Base-by-base conservation (phyloP, 2,888 invertebrate species). In the Conistra vaccinii region DNA sequence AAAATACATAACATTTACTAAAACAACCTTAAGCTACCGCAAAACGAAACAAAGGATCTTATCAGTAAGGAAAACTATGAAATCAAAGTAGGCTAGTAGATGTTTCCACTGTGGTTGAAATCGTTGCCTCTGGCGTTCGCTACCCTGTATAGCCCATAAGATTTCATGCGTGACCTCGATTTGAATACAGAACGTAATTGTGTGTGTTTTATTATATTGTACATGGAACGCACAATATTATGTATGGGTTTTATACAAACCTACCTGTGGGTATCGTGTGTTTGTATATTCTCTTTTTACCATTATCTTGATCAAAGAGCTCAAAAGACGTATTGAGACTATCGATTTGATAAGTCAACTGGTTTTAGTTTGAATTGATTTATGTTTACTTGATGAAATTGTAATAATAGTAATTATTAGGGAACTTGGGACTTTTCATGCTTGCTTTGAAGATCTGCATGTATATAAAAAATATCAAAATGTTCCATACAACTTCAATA, bases 41-140 rank as follows among this genome's bases (percentile, higher is more conserved):
- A 20, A 29, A 58, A 77, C 68, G 45, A 63, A 78, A 63, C 26
- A 83, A 78, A 80, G 26, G 62, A 55, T 70, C 17, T 48, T 39
- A 71, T 66, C 65, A 32, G 51, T 9, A 32, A 48, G 29, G 42
- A 32, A 65, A 63, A 71, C 53, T 66, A 53, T 66, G 72, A 72
- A 83, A 83, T 71, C 35, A 57, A 68, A 80, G 67, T 78, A 51
- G 78, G 39, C 42, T 66, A 53, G 58, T 51, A 9, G 32, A 66
- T 78, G 39, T 45, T 35, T 69, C 48, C n/a, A 23, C 29, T 32
- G 35, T 3, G 35, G 17, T 61, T 61, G 42, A 61, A 83, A 78
- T 51, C n/a, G 55, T 57, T 39, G 60, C 78, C 55, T 29, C 12
- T 39, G 60, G 80, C 60, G 29, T 69, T 68, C 4, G 2, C 32